Conservation (phyloP, 2,113 vertebrate species). For the Ageneiosus marmoratus region DNA sequence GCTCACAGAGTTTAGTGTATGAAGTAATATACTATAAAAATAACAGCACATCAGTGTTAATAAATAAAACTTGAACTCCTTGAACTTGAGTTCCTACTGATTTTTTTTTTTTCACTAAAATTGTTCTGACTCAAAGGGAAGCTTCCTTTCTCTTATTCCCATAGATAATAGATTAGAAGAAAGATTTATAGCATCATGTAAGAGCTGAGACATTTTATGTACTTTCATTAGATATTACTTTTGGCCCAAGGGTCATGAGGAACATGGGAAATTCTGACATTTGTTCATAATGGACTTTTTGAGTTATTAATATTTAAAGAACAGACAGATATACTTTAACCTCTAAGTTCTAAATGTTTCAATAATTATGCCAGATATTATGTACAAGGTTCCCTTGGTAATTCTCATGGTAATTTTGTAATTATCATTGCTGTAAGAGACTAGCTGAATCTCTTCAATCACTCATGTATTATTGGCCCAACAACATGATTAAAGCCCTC, state of each 20-base stretch:
- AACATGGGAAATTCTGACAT: background rate
- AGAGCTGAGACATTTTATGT: constrained; percentile 1
- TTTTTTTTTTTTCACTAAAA: background rate
- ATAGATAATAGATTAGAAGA: constrained; percentile 28
- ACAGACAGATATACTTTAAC: background rate
- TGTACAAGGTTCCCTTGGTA: background rate
- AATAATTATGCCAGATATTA: constrained; percentile 3
- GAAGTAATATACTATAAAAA: background rate
- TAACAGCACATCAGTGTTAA: background rate
- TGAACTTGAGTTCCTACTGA: too few species aligned
- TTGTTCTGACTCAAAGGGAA: background rate
- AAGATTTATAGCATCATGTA: constrained; percentile 5
- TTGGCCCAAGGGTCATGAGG: background rate
- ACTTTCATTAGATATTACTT: constrained; percentile 12
- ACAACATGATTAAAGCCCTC: background rate
- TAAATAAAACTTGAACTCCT: constrained; percentile 2
- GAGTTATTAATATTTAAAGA: background rate
- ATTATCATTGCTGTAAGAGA: constrained; percentile 12
- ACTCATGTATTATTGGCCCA: background rate
- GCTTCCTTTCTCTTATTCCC: constrained; percentile 27
- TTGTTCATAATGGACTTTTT: background rate
- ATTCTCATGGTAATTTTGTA: constrained; percentile 7
- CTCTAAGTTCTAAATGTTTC: constrained; percentile 3
- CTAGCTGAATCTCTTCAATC: constrained; percentile 24
- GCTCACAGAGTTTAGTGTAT: background rate